These are phyloP conservation scores for Oxyura jamaicensis DNA, from an alignment of 2,113 vertebrate species.

Conservation along the genomic window DNA sequence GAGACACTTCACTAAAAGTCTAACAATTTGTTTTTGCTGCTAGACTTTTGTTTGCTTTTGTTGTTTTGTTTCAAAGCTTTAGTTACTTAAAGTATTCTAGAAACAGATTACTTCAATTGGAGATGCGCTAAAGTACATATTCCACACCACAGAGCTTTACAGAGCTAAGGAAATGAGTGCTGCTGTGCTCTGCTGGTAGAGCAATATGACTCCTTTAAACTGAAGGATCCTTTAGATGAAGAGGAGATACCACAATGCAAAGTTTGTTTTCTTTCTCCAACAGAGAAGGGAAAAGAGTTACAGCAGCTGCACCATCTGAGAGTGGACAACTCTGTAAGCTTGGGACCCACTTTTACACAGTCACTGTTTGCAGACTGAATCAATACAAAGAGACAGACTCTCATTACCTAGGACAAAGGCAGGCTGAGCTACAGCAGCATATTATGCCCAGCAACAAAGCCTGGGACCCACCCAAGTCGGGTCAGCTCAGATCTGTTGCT, in stretches of 20 bases:
- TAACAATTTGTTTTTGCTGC: neutral
- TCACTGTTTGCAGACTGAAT: neutral
- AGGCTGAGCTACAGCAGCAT: neutral
- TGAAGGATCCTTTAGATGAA: neutral
- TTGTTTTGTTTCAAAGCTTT: neutral
- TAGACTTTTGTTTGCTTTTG: too few relatives aligned
- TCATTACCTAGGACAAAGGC: neutral
- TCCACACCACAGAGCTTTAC: neutral
- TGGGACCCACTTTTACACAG: neutral
- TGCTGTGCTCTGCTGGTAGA: neutral
- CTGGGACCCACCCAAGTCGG: neutral
- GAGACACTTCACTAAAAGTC: neutral
- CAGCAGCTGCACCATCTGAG: neutral
- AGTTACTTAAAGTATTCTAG: neutral
- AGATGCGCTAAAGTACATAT: neutral
- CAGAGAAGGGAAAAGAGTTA: neutral
- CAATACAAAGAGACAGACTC: neutral
- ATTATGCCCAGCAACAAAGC: neutral
- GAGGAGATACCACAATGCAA: neutral
- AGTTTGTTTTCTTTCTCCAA: neutral
- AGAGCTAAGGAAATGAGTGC: neutral
- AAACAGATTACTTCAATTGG: neutral
- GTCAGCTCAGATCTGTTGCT: neutral
- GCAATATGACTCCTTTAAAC: neutral
- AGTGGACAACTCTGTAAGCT: neutral